These are phyloP conservation scores for Enteromius fasciolatus DNA, from an alignment of 2,797 vertebrate genomes.

Conservation along the genomic window DNA sequence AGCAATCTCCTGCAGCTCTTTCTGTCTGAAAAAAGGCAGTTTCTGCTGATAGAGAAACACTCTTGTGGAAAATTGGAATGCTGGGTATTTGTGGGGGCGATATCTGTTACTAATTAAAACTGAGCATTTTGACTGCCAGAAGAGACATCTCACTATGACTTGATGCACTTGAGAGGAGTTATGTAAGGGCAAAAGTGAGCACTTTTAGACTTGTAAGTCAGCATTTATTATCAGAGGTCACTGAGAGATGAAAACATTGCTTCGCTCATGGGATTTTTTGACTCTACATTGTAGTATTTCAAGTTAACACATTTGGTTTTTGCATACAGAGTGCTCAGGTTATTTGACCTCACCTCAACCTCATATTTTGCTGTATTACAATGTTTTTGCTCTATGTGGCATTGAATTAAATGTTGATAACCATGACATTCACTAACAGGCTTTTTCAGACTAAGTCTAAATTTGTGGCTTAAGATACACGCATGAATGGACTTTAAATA, in stretches of 20 bases:
- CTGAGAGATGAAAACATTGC: slow-evolving; percentile 6
- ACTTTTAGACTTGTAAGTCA: slow-evolving; percentile 45
- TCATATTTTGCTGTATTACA: not conserved
- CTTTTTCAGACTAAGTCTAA: not conserved
- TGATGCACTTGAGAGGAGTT: slow-evolving; percentile 24
- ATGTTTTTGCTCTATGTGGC: not conserved
- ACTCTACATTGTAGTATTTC: not conserved
- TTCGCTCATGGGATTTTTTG: not conserved
- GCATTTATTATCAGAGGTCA: slow-evolving; percentile 38
- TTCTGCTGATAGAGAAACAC: slow-evolving; percentile 35
- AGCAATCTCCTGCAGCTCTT: slow-evolving; percentile 15
- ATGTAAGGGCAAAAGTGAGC: slow-evolving; percentile 39
- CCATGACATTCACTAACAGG: not conserved
- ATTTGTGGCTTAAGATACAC: not conserved
- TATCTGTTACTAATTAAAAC: slow-evolving; percentile 60
- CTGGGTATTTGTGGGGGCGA: slow-evolving; percentile 53
- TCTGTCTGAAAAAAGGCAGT: slow-evolving; percentile 1
- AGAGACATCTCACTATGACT: slow-evolving; percentile 41
- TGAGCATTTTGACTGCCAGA: slow-evolving; percentile 52
- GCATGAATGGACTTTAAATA: not conserved
- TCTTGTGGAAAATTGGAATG: slow-evolving; percentile 25
- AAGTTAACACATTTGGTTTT: not conserved
- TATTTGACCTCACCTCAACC: not conserved
- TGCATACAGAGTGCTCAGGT: not conserved
- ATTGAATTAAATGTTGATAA: slow-evolving; percentile 5